Conservation (phyloP, 1,140 invertebrate species). For the Saccostrea echinata region DNA sequence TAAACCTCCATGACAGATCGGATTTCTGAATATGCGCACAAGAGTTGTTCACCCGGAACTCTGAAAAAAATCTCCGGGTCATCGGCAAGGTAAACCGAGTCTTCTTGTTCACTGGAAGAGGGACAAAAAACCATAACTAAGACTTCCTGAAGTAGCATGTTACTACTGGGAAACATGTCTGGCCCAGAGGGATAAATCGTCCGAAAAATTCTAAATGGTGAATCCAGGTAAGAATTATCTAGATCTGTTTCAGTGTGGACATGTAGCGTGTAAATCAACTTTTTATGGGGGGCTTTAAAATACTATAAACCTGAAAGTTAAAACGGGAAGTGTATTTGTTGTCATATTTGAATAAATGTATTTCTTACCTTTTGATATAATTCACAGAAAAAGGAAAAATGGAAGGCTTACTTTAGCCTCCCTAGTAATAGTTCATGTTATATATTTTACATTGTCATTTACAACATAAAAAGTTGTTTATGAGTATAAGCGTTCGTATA, state of each 20-base stretch:
- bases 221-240: not conserved
- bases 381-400: not conserved
- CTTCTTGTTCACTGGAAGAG: not conserved
- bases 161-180: not conserved
- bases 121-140: not conserved
- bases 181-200: not conserved
- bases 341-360: not conserved
- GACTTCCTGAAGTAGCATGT: not conserved
- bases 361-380: not conserved
- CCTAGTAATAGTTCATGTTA: no score
- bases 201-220: slow-evolving; percentile 10
- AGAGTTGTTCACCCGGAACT: slow-evolving; percentile 14
- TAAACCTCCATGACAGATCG: not conserved
- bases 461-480: no score
- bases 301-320: not conserved
- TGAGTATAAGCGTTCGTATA: no score
- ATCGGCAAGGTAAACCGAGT: slow-evolving; percentile 27
- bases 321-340: not conserved
- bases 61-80: slow-evolving; percentile 16
- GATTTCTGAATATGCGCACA: slow-evolving; percentile 21
- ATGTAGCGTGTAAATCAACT: not conserved
- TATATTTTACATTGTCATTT: no score
- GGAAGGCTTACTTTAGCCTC: no score
- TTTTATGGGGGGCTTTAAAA: not conserved
- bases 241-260: not conserved